Evolutionary conservation across 2,888 invertebrate genomes (phyloP), one percentile per base, ranked within the genome.

Genomic region (Merodon equestris): DNA sequence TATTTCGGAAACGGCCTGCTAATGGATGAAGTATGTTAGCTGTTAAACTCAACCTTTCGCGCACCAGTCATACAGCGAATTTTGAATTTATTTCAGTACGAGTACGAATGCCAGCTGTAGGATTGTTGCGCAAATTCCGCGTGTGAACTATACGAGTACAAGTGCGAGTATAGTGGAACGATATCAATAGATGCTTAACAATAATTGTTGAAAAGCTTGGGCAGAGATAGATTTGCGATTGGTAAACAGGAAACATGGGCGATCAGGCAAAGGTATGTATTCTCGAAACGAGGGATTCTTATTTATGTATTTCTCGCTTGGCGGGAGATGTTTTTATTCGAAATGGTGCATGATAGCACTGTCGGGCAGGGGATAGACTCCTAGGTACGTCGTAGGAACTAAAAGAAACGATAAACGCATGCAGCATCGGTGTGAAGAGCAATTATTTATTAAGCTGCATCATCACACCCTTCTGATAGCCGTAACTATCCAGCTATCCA

Each of bases 21-120:
- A 73, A 73, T 68, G 73, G 67, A 40, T 15, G 19, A 17, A 47
- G 40, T 48, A 71, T 76, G 54, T 51, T 58, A 67, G 56, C 34
- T 72, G 72, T 74, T 74, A 74, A 74, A 74, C 79, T 74, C 79
- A 79, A 79, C 79, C 79, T 79, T 70, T 79, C 50, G 64, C 58
- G 38, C 73, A 63, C 57, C 73, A 73, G 61, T 73, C 42, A 68
- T 63, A 67, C 51, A 53, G 44, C 53, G 61, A 58, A 73, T 66
- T 67, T 61, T 34, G 73, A 67, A 73, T 64, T 54, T 74, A 60
- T 79, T 74, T 74, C 67, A 74, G 68, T 79, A 2, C 7, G 27
- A 27, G 7, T 27, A 27, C 27, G 64, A 70, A 63, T 47, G 54
- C 68, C 64, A 63, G 48, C 74, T 56, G 79, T 61, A 64, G 79